A percentile compares a stretch with the other conserved stretches of the same genome.
These are phyloP conservation scores for Rhabdophis nuchalis DNA, from an alignment of 2,797 vertebrate species.

Conservation along the genomic window DNA sequence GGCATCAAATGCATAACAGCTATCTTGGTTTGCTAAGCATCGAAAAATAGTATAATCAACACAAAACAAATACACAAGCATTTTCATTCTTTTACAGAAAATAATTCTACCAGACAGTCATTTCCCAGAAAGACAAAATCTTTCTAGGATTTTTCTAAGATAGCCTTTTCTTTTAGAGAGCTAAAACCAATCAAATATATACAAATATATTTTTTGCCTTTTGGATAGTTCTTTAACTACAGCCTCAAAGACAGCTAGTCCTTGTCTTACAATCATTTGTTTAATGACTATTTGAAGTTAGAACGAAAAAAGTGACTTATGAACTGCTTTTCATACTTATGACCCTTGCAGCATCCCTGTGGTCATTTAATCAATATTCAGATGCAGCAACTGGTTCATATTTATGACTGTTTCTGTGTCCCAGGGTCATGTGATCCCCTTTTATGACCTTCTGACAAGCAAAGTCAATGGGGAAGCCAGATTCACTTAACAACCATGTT, in stretches of 20 bases:
- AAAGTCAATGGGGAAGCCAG: not conserved
- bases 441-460: not conserved
- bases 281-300: not conserved
- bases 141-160: not conserved
- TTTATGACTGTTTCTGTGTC: not conserved
- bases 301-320: not conserved
- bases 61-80: not conserved
- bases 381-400: not conserved
- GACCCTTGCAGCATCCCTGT: not conserved
- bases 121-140: not conserved
- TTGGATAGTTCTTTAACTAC: not conserved
- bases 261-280: not conserved
- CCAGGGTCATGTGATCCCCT: not conserved
- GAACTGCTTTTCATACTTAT: not conserved
- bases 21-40: not conserved
- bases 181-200: not conserved
- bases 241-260: not conserved
- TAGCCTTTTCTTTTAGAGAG: not conserved
- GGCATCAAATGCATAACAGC: not conserved
- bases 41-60: not conserved
- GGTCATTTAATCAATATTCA: not conserved
- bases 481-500: not conserved
- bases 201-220: not conserved
- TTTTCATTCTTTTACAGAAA: not conserved
- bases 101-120: not conserved